Conservation (phyloP, 2,888 invertebrate genomes). For the Caenorhabditis panamensis region DNA sequence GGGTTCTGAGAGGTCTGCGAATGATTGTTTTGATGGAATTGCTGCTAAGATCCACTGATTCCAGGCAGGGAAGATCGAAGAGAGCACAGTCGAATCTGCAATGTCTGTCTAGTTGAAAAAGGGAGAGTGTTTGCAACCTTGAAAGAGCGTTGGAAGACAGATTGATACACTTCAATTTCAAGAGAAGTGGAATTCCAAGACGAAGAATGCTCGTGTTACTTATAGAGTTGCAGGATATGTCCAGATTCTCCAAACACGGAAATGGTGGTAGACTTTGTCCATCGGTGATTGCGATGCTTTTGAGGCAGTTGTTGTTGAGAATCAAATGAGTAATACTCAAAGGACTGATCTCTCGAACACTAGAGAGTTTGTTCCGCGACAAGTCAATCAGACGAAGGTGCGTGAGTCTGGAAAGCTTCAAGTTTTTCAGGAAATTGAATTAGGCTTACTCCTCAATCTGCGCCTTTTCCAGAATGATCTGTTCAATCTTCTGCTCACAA, state of each 20-base stretch:
- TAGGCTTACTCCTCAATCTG: constrained; percentile 47
- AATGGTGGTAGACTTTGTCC: constrained; percentile 46
- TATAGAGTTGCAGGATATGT: constrained; percentile 46
- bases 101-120: too few species aligned
- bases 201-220: constrained; percentile 46
- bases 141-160: constrained; percentile 40
- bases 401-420: constrained; percentile 15
- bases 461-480: constrained; percentile 55
- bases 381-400: constrained; percentile 49
- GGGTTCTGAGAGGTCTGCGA: constrained; percentile 22
- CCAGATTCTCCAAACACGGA: constrained; percentile 45
- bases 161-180: constrained; percentile 42
- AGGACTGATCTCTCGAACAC: constrained; percentile 49
- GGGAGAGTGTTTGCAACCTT: background rate
- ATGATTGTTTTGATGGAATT: constrained; percentile 70
- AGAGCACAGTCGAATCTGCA: constrained; percentile 64
- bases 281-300: constrained; percentile 34
- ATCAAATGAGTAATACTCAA: constrained; percentile 48
- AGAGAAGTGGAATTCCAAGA: constrained; percentile 41
- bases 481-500: constrained; percentile 59
- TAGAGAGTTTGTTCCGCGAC: constrained; percentile 48
- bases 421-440: background rate
- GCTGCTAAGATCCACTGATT: constrained; percentile 67
- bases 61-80: constrained; percentile 65
- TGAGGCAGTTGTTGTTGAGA: constrained; percentile 45